A percentile compares a stretch with the other conserved stretches of the same genome.
Conservation (phyloP, 2,113 vertebrate species). For the Piprites chloris region DNA sequence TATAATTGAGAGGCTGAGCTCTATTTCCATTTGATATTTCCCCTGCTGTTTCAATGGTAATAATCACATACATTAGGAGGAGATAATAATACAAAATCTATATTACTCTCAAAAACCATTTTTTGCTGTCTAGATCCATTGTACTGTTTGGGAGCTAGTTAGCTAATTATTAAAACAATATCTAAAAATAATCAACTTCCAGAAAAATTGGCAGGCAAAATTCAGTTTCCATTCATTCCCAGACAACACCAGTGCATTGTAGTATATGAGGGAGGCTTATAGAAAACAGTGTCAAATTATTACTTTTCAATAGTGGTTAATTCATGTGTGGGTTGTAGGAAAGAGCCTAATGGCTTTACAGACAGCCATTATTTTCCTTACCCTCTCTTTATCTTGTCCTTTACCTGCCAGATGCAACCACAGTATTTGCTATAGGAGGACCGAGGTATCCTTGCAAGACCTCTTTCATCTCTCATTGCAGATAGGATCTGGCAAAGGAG, state of each 20-base stretch:
- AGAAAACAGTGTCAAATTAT: constrained; percentile 14
- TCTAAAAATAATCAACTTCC: constrained; percentile 38
- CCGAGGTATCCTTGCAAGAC: constrained; percentile 19
- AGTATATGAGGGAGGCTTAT: neutral
- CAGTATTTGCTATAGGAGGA: neutral
- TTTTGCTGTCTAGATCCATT: constrained; percentile 4
- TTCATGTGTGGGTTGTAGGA: neutral
- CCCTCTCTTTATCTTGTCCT: constrained; percentile 6
- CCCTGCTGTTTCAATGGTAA: constrained; percentile 27
- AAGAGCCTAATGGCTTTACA: neutral
- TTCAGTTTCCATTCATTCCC: neutral
- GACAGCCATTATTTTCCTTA: neutral
- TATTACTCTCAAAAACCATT: constrained; percentile 1
- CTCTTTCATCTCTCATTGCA: constrained; percentile 31
- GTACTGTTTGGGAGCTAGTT: neutral
- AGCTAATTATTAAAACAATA: constrained; percentile 31
- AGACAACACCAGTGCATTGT: neutral
- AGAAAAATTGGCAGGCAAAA: constrained; percentile 2
- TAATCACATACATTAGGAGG: constrained; percentile 35
- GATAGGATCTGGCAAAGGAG: constrained; percentile 54
- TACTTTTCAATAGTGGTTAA: constrained; percentile 23
- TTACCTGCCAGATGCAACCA: neutral
- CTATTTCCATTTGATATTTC: constrained; percentile 56
- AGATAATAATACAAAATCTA: constrained; percentile 46
- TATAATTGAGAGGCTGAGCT: constrained; percentile 5